Conservation (phyloP, 2,113 vertebrate genomes). For the Malurus alboscapulatus region DNA sequence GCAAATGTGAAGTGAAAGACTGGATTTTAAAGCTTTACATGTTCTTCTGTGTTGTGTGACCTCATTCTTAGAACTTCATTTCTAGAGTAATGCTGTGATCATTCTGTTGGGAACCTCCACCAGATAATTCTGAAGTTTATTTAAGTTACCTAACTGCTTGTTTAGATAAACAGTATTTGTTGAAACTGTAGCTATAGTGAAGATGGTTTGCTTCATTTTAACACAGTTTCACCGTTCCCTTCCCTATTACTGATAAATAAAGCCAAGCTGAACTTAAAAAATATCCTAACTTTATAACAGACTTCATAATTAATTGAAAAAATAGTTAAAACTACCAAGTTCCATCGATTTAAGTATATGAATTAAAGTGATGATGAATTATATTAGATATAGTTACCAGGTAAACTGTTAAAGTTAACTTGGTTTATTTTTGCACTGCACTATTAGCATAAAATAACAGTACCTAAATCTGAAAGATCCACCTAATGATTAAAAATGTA, state of each 20-base stretch:
- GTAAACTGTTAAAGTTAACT: not conserved
- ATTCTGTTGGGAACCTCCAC: not conserved
- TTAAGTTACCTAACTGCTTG: not conserved
- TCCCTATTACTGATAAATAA: not conserved
- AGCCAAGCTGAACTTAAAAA: not conserved
- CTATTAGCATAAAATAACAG: not conserved
- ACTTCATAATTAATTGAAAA: not conserved
- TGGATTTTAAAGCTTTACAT: not conserved
- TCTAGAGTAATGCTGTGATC: not conserved
- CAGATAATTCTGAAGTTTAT: not conserved
- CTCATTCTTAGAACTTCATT: not conserved
- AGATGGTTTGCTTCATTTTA: not conserved
- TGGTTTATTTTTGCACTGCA: not conserved
- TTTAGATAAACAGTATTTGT: not conserved
- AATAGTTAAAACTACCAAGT: not conserved
- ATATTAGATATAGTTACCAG: not conserved
- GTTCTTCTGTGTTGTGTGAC: not conserved
- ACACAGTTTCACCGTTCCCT: not conserved
- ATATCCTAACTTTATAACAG: not conserved
- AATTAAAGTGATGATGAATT: not conserved
- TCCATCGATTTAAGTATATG: not conserved
- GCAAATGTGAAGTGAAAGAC: not conserved
- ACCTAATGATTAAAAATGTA: not conserved
- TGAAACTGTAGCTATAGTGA: not conserved
- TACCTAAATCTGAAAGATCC: not conserved